Base-by-base conservation (phyloP, 2,888 invertebrate genomes). In the Itoplectis maculator region DNA sequence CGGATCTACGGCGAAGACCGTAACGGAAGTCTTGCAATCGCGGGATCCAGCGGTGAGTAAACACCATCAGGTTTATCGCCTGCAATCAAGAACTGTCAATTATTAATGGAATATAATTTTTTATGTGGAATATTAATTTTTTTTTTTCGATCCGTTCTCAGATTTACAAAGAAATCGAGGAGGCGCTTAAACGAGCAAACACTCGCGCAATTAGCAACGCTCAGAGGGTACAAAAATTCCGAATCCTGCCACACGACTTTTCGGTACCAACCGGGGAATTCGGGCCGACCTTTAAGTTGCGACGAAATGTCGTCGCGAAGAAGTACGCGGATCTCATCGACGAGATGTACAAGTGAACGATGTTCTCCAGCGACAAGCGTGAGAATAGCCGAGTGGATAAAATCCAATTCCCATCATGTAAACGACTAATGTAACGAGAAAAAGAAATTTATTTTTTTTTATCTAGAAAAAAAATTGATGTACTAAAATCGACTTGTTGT, bases 241-340 rank as follows among this genome's bases (percentile, higher is more conserved):
- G 95, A 11, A 95, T 98, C 80, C 94, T 98, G 83, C 97, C 98
- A 0, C 94, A 94, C 23, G 98, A 98, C 92, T 98, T 98, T 93
- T 97, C 98, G 29, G 94, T 98, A 84, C 94, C 95, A 68, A 96
- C 97, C 9, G 98, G 98, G 84, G 98, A 98, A 94, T 93, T 98
- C 90, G 98, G 98, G 96, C 98, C 98, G 82, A 98, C 98, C 73
- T 93, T 98, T 91, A 98, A 98, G 93, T 93, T 98, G 56, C 97
- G 96, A 93, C 95, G 98, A 87, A 96, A 95, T 88, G 94, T 96
- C 65, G 96, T 98, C 3, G 93, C 94, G 86, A 95, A 96, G 85
- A 97, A 96, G 94, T 98, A 98, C 93, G 94, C 94, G 86, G 95
- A 96, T 88, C 93, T 96, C 84, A 97, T 98, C 90, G 96, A 97